Conservation (phyloP, 2,113 vertebrate species). For the Paramormyrops kingsleyae region DNA sequence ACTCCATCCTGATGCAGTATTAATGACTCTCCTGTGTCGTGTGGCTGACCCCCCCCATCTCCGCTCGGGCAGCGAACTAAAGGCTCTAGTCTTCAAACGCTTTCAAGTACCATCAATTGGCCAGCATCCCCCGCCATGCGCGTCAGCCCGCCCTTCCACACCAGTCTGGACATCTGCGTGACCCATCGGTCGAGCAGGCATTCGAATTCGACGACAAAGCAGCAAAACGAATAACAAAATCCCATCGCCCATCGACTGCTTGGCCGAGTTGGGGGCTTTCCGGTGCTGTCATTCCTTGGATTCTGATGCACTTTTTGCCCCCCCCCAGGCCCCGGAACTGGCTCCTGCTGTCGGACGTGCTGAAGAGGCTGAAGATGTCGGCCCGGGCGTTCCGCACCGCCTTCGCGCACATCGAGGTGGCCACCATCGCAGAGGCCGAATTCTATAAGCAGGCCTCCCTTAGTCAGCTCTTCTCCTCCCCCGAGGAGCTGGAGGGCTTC, state of each 20-base stretch:
- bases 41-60: background rate
- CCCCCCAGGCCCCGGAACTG: constrained; percentile 80
- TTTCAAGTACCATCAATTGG: background rate
- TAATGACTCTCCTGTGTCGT: constrained; percentile 10
- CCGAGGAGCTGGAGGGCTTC: constrained; percentile 80
- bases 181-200: background rate
- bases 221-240: background rate
- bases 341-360: constrained; percentile 84
- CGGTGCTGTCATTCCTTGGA: background rate
- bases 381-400: constrained; percentile 79
- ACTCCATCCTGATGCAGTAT: constrained; percentile 7
- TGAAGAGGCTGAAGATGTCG: constrained; percentile 80
- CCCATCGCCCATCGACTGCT: background rate
- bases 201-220: too few relatives aligned
- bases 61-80: background rate
- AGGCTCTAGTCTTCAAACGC: background rate
- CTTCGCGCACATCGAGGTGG: constrained; percentile 83
- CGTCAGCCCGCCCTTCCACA: background rate
- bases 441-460: constrained; percentile 86
- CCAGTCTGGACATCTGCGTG: background rate
- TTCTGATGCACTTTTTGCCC: background rate
- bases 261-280: background rate
- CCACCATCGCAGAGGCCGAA: constrained; percentile 81
- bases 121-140: background rate
- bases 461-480: constrained; percentile 82